Conservation (phyloP, 2,888 invertebrate genomes). For the Cantharis rustica region DNA sequence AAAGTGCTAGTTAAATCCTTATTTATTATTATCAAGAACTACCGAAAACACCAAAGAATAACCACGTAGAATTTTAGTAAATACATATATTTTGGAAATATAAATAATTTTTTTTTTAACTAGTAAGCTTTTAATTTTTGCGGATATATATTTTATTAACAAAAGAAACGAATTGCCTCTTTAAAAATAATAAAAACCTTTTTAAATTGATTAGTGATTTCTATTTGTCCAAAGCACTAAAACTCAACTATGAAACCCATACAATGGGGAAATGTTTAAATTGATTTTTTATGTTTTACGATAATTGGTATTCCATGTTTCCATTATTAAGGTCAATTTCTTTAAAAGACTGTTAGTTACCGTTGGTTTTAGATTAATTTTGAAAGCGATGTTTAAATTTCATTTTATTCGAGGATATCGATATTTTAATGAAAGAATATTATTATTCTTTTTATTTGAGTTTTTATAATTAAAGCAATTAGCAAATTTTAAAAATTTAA, state of each 20-base stretch:
- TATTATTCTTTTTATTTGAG: background rate
- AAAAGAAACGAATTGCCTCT: background rate
- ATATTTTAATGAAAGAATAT: background rate
- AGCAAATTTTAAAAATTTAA: background rate
- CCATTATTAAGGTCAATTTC: conserved; percentile 26
- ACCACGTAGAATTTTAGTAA: background rate
- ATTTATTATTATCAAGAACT: background rate
- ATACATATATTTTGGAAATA: background rate
- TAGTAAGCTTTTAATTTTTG: background rate
- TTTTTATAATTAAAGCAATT: background rate
- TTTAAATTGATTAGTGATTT: background rate
- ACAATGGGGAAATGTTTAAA: conserved; percentile 9
- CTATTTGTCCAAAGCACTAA: background rate
- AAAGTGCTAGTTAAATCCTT: background rate
- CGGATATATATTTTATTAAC: background rate
- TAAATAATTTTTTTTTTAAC: background rate
- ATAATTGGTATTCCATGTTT: conserved; percentile 36
- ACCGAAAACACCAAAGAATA: background rate
- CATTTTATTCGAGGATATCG: background rate
- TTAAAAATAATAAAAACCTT: background rate
- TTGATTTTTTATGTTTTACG: conserved; percentile 35
- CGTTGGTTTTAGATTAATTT: conserved; percentile 12
- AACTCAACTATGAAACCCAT: background rate
- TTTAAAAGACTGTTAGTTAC: conserved; percentile 26
- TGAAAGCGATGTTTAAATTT: conserved; percentile 4